Base-by-base conservation (phyloP, 2,888 invertebrate genomes). In the Zhuqinia jingwanae region DNA sequence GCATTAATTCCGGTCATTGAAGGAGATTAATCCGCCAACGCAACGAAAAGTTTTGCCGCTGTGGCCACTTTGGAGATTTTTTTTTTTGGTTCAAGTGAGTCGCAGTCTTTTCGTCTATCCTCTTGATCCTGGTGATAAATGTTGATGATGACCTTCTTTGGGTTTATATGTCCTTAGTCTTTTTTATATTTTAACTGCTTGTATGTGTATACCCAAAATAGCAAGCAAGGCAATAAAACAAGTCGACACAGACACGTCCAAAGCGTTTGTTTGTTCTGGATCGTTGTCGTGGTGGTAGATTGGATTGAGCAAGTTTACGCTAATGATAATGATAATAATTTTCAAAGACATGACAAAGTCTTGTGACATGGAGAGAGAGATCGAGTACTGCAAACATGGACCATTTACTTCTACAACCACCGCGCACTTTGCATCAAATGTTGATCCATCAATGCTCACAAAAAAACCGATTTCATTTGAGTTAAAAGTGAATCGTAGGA, bases 131-230 rank as follows among this genome's bases (percentile, higher is more conserved):
- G 27, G 15, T 27, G 25, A 58, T 58, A 27, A 60, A 76, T 58
- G 53, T 30, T 36, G 27, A 45, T 58, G 77, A 77, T 77, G 77
- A 77, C 77, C 77, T 77, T 77, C 77, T 20, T 77, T 25, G 13
- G 45, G 58, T 73, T 45, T 53, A n/a, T 42, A 5, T 11, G 50
- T 60, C 3, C 25, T 25, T 60, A 6, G 36, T 2, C 75, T 56
- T 75, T 75, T 60, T 58, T 20, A 42, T 15, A 45, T 42, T 1
- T 15, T 13, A 60, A 10, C 56, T 56, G 20, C 53, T 53, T 6
- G 5, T 53, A 2, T 53, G n/a, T 6, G n/a, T 17, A n/a, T 27
- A 75, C 15, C 27, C 20, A 73, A 20, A n/a, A n/a, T 17, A 30
- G 36, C 30, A 27, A 27, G 6, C 60, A 60, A 60, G 25, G 15